Base-by-base conservation (phyloP, 2,113 vertebrate species). In the Spea multiplicata region DNA sequence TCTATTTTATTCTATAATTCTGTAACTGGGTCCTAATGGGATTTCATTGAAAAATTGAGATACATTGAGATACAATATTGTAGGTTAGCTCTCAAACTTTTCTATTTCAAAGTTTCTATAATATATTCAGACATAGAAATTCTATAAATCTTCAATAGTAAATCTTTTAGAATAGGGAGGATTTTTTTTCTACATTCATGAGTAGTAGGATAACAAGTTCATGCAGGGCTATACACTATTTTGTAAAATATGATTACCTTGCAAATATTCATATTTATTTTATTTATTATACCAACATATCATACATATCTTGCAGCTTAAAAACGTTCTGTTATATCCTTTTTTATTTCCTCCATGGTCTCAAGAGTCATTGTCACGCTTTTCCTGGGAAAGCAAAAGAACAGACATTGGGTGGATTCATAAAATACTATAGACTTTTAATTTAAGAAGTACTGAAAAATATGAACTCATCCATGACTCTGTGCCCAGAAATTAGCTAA, bases 391-490 rank as follows among this genome's bases (percentile, higher is more conserved):
- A 53, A 79, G 52, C 49, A 0, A 0, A 64, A 64, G 62, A 84
- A 71, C 0, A 0, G 66, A 61, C 55, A 74, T 77, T 78, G 66
- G 74, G 78, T 79, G 62, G 57, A 71, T 79, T 78, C 83, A 83
- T 83, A 81, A 75, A 76, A 68, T 46, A n/a, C 30, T 75, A 75
- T 84, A 84, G 80, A 71, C 81, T 79, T 84, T 75, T 81, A 78
- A 80, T 82, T 5, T 62, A 57, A 59, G 16, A 10, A 48, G 30
- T 4, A 10, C 74, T 82, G 12, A 70, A 52, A 64, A 0, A 3
- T 12, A 66, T 85, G 81, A 86, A 82, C 65, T 75, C 80, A 83
- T n/a, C 16, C 66, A 75, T 68, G 82, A 57, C 76, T 71, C 75
- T 53, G 7, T 77, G 80, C 57, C 82, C 80, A 59, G 76, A 53